Evolutionary conservation across 2,797 vertebrate species (phyloP).

Genomic region (Danio tinwini): DNA sequence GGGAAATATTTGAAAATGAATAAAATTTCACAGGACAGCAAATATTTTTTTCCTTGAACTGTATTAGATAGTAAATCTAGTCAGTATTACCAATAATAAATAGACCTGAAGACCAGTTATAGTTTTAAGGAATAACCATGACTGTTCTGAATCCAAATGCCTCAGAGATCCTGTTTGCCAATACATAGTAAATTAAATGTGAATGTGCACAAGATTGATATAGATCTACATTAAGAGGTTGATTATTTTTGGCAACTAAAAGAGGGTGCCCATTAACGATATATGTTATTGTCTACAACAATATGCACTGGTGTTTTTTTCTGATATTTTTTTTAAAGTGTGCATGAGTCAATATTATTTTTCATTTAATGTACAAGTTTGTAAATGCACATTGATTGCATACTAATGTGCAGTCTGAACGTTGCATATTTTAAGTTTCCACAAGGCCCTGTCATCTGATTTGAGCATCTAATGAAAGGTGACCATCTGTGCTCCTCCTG

Average conservation of each 20-base stretch:
- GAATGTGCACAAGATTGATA: not conserved
- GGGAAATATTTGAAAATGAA: no score
- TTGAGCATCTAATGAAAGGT: not conserved
- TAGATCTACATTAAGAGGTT: slow-evolving; percentile 4
- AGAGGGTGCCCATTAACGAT: slow-evolving; percentile 5
- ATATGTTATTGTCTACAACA: not conserved
- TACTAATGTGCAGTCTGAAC: not conserved
- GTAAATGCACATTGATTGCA: slow-evolving; percentile 10
- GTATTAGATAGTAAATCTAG: no score
- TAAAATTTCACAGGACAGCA: no score
- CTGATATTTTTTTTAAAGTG: not conserved
- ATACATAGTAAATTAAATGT: slow-evolving; percentile 1
- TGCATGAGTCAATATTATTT: not conserved
- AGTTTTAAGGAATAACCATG: not conserved
- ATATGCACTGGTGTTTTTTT: slow-evolving; percentile 4
- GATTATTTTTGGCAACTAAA: slow-evolving; percentile 16
- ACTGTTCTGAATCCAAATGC: not conserved
- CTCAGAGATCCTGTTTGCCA: slow-evolving; percentile 7
- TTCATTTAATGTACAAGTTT: slow-evolving; percentile 6
- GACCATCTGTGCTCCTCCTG: slow-evolving; percentile 31
- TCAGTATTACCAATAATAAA: no score
- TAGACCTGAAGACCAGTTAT: not conserved
- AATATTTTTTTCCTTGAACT: no score
- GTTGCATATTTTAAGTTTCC: not conserved
- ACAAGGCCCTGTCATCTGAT: not conserved